phyloP scores from a whole-genome alignment of 2,797 vertebrate genomes.

The Gouania willdenowi region DNA sequence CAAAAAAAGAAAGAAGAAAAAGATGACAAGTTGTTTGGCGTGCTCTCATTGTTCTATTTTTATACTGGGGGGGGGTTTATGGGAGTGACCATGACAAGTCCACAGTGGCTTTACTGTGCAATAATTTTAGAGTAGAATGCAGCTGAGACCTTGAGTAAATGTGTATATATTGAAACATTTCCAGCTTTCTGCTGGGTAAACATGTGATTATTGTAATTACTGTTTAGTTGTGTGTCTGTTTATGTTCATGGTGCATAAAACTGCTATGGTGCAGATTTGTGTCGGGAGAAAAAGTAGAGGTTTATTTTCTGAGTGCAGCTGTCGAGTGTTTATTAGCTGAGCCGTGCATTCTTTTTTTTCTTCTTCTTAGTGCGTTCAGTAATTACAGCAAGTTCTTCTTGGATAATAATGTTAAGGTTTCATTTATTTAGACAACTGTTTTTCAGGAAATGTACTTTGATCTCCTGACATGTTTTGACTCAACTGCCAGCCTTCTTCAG shows the following conservation, averaged over 20 bases:
- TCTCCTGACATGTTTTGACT: no score
- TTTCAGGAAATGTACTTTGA: no score
- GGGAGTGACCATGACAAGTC: constrained; percentile 83
- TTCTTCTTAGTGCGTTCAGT: no score
- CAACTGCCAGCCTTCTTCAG: no score
- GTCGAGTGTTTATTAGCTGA: constrained; percentile 74
- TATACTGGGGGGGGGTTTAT: constrained; percentile 78
- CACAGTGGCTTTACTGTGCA: constrained; percentile 92
- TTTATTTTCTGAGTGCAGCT: constrained; percentile 78
- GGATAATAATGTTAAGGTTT: no score
- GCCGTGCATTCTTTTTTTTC: constrained; percentile 47
- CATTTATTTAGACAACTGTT: no score
- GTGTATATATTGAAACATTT: constrained; percentile 74
- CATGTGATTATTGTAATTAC: constrained; percentile 70
- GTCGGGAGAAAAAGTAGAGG: constrained; percentile 54
- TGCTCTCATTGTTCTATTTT: constrained; percentile 87
- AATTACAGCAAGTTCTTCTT: no score
- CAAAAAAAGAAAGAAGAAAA: constrained; percentile 11
- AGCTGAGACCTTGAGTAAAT: constrained; percentile 74
- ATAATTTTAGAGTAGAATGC: constrained; percentile 86
- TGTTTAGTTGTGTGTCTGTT: constrained; percentile 37
- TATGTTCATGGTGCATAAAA: constrained; percentile 46
- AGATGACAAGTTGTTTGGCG: constrained; percentile 76
- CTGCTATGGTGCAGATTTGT: constrained; percentile 83
- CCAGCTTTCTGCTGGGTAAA: constrained; percentile 72